Evolutionary conservation across 2,113 vertebrate species (phyloP).

Genomic region (Sapayoa aenigma): DNA sequence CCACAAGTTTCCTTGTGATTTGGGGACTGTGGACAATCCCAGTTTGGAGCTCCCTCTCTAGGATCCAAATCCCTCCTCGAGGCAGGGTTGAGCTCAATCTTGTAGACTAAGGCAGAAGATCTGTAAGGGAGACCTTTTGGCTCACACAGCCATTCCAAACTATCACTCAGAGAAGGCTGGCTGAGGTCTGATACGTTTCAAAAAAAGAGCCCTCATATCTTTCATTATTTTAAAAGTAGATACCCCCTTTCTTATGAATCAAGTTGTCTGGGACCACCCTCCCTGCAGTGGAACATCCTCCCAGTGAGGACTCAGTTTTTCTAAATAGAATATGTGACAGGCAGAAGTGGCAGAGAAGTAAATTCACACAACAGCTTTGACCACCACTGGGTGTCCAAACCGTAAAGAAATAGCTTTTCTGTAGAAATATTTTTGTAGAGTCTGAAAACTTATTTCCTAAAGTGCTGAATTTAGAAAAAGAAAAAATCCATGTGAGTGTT

Average conservation of each 20-base stretch:
- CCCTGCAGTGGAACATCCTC: background rate
- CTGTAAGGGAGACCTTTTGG: background rate
- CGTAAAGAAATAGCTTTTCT: background rate
- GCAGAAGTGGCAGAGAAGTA: background rate
- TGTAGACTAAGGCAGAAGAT: background rate
- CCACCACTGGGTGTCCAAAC: background rate
- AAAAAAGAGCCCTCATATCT: background rate
- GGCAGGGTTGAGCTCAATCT: background rate
- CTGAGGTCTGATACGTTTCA: no score
- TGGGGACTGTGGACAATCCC: background rate
- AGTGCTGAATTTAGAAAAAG: background rate
- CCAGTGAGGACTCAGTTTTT: background rate
- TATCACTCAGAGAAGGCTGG: background rate
- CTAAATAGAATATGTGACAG: background rate
- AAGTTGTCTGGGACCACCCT: background rate
- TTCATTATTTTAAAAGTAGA: background rate
- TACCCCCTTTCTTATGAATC: background rate
- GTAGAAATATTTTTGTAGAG: background rate
- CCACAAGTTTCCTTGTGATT: background rate
- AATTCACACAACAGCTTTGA: background rate
- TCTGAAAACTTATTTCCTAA: background rate
- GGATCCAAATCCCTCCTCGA: background rate
- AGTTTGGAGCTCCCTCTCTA: background rate
- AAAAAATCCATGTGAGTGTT: background rate
- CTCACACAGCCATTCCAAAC: accelerated